Conservation (phyloP, 1,140 invertebrate genomes). For the Brachionus koreanus region DNA sequence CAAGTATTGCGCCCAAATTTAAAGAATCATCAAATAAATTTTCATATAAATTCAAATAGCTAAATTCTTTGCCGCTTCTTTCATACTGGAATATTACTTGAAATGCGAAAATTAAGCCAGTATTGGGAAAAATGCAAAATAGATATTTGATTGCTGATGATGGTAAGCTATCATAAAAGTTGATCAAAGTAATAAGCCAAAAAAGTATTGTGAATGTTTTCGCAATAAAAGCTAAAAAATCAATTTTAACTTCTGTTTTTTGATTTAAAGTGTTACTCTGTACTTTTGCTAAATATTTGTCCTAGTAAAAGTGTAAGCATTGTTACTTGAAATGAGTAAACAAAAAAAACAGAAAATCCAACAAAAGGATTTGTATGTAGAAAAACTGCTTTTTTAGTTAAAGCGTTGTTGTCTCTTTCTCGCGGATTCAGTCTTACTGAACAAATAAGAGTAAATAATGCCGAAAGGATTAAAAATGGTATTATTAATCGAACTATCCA, state of each 20-base stretch:
- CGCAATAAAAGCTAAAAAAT: constrained; percentile 27
- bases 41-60: not conserved
- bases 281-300: constrained; percentile 42
- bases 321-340: constrained; percentile 28
- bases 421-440: not conserved
- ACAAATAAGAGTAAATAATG: not conserved
- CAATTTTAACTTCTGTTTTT: not conserved
- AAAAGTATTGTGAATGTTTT: constrained; percentile 25
- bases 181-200: constrained; percentile 29
- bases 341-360: constrained; percentile 25
- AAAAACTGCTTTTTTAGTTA: constrained; percentile 19
- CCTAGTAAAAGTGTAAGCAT: constrained; percentile 8
- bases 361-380: constrained; percentile 28
- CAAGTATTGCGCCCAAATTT: not conserved
- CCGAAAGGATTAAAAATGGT: not conserved
- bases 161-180: constrained; percentile 42
- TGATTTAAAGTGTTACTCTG: not conserved
- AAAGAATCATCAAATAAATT: constrained; percentile 30
- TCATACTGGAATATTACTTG: constrained; percentile 41
- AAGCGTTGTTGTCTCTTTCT: not conserved
- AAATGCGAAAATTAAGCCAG: not conserved
- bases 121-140: constrained; percentile 39
- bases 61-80: constrained; percentile 23
- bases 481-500: constrained; percentile 18
- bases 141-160: constrained; percentile 35